A percentile compares a stretch with the other conserved stretches of the same genome.
Conservation (phyloP, 2,888 invertebrate species). For the Troides oblongomaculatus region DNA sequence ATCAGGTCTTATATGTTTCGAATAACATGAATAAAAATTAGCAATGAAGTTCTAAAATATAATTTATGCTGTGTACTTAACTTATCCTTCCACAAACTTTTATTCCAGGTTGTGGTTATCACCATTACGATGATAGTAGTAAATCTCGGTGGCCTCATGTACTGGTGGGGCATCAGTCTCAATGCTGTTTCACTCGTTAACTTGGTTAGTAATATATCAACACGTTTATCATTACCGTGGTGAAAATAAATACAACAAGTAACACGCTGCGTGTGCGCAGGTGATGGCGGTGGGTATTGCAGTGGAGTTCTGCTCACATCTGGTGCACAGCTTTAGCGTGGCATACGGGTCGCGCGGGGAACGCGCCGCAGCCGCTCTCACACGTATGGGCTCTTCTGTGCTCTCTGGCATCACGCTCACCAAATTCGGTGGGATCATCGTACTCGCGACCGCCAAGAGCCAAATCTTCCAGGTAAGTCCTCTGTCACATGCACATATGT, state of each 20-base stretch:
- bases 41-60: too few species aligned
- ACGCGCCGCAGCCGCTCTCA: slow-evolving; percentile 90
- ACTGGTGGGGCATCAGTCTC: slow-evolving; percentile 96
- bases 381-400: slow-evolving; percentile 96
- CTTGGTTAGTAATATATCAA: slow-evolving; percentile 80
- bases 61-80: too few species aligned
- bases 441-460: slow-evolving; percentile 97
- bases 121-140: slow-evolving; percentile 97
- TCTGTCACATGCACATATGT: not conserved
- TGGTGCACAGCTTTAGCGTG: slow-evolving; percentile 95
- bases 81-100: not conserved
- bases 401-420: slow-evolving; percentile 98
- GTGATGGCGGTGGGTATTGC: slow-evolving; percentile 99
- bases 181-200: slow-evolving; percentile 99
- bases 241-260: too few species aligned
- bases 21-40: too few species aligned
- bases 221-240: too few species aligned
- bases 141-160: slow-evolving; percentile 97
- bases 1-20: too few species aligned
- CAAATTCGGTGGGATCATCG: slow-evolving; percentile 98
- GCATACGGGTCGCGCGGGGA: slow-evolving; percentile 83
- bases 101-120: slow-evolving; percentile 85
- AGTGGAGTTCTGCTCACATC: slow-evolving; percentile 98
- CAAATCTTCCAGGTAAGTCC: slow-evolving; percentile 92
- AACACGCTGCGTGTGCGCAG: slow-evolving; percentile 37